phyloP scores from a whole-genome alignment of 2,888 invertebrate species.

The Phorcus lineatus region DNA sequence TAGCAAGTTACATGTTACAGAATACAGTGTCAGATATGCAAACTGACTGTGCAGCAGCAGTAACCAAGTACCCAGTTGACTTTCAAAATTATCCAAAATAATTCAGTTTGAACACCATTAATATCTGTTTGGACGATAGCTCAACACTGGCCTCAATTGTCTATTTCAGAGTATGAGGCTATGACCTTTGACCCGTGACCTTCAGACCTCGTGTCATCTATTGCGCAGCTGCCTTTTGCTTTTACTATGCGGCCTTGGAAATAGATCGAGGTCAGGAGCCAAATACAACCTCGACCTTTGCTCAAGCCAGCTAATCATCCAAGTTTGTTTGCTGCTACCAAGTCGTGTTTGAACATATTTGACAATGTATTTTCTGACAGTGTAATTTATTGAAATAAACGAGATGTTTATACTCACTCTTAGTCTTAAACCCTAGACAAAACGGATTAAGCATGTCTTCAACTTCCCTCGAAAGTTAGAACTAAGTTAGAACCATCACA shows the following conservation, averaged over 20 bases:
- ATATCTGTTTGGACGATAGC: neutral
- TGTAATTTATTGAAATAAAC: neutral
- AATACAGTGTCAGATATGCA: neutral
- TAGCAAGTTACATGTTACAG: neutral
- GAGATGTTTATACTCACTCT: too few relatives aligned
- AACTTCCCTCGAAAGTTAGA: too few relatives aligned
- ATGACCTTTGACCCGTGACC: neutral
- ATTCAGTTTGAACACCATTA: neutral
- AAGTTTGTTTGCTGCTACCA: conserved; percentile 5
- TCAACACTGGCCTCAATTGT: neutral
- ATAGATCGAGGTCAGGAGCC: neutral
- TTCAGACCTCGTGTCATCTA: neutral
- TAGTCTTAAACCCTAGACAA: too few relatives aligned
- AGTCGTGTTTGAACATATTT: conserved; percentile 7
- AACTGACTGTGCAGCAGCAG: neutral
- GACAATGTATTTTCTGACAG: neutral
- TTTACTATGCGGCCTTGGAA: neutral
- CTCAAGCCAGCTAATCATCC: conserved; percentile 13
- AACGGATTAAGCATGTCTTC: too few relatives aligned
- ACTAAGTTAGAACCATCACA: too few relatives aligned
- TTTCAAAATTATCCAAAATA: neutral
- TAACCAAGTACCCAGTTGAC: neutral
- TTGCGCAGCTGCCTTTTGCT: neutral
- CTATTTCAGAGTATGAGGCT: neutral
- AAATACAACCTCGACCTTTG: neutral